Percentiles rank a stretch among this genome's conserved stretches.
phyloP scores from a whole-genome alignment of 1,140 invertebrate genomes.

The Gryon sp. region DNA sequence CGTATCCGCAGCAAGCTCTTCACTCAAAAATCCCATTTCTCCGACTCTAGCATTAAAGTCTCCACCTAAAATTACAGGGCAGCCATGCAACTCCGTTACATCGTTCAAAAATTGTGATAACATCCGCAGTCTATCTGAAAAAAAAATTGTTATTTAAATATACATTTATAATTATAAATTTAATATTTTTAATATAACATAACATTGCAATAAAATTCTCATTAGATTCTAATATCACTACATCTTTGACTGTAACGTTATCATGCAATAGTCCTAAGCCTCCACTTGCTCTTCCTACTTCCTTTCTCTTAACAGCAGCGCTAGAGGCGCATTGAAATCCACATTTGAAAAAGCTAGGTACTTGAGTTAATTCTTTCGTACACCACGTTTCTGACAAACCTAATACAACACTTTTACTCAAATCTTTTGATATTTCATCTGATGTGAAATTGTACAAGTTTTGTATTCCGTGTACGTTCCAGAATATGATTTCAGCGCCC shows the following conservation, averaged over 20 bases:
- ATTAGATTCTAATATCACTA: not conserved
- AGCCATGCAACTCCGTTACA: slow-evolving; percentile 11
- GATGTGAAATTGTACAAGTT: not conserved
- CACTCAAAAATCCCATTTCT: too few relatives aligned
- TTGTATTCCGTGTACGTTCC: not conserved
- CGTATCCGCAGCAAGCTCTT: not conserved
- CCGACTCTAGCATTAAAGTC: not conserved
- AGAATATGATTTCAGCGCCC: not conserved
- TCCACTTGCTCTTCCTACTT: slow-evolving; percentile 13
- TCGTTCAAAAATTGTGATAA: not conserved
- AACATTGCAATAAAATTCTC: slow-evolving; percentile 7
- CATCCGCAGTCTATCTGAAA: slow-evolving; percentile 2
- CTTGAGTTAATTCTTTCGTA: not conserved
- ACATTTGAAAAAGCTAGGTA: not conserved
- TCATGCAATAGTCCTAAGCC: slow-evolving; percentile 2
- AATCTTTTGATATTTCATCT: not conserved
- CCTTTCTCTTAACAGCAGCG: not conserved
- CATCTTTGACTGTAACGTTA: not conserved
- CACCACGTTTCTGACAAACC: slow-evolving; percentile 13
- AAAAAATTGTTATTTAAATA: slow-evolving; percentile 4
- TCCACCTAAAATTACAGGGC: not conserved
- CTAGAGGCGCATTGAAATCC: not conserved
- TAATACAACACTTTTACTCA: not conserved
- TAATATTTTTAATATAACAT: not conserved
- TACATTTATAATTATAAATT: not conserved